Percentiles rank a stretch among this genome's conserved stretches.
These are phyloP conservation scores for Drosophila peninsularis DNA, from an alignment of 2,888 invertebrate genomes.

Conservation along the genomic window DNA sequence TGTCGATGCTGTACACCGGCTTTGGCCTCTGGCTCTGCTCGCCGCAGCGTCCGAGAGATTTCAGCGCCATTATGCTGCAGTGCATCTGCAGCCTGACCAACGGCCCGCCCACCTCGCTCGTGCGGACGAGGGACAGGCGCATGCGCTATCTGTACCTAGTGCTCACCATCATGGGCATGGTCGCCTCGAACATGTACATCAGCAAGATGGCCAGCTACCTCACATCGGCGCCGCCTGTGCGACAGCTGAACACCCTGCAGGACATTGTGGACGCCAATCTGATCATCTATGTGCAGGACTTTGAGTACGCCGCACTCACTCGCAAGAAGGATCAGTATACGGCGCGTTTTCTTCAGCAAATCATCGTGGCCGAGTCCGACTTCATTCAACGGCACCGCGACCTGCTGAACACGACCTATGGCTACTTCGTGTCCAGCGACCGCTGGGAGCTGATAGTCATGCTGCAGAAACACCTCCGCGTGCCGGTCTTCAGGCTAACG, in stretches of 20 bases:
- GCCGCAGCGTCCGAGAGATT: conserved; percentile 59
- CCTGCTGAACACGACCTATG: conserved; percentile 66
- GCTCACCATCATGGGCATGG: conserved; percentile 70
- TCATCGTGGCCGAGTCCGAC: conserved; percentile 42
- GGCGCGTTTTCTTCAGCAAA: conserved; percentile 49
- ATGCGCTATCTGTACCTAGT: conserved; percentile 65
- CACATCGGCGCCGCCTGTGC: conserved; percentile 52
- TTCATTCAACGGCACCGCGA: conserved; percentile 63
- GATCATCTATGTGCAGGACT: conserved; percentile 54
- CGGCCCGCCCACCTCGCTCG: conserved; percentile 54
- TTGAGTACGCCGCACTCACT: conserved; percentile 58
- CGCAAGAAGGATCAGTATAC: conserved; percentile 41
- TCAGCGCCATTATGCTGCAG: conserved; percentile 68
- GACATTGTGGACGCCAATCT: conserved; percentile 72
- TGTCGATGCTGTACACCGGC: conserved; percentile 58
- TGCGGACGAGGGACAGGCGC: conserved; percentile 50
- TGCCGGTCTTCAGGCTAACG: conserved; percentile 72
- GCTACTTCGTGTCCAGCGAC: conserved; percentile 72
- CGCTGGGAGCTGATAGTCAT: conserved; percentile 77
- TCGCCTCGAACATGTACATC: conserved; percentile 74
- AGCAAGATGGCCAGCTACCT: conserved; percentile 78
- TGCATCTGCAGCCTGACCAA: conserved; percentile 66
- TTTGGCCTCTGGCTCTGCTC: conserved; percentile 71
- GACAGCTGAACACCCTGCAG: conserved; percentile 66
- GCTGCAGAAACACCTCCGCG: conserved; percentile 66